These are phyloP conservation scores for Cerastis rubricosa DNA, from an alignment of 2,888 invertebrate genomes.

Conservation along the genomic window DNA sequence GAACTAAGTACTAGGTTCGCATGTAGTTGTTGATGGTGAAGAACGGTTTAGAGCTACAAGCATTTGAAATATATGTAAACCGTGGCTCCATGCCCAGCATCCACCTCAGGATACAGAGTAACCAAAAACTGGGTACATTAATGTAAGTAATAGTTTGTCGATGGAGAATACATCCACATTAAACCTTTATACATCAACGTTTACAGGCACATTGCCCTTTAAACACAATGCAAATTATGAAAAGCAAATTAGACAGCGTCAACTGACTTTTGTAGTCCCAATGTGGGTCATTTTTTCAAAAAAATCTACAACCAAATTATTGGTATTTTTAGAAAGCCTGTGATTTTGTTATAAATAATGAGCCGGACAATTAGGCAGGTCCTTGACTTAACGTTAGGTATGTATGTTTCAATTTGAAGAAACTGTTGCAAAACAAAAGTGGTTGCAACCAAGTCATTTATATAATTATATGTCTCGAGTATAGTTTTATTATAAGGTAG, in stretches of 20 bases:
- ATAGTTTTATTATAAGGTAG: conserved; percentile 34
- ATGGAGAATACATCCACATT: conserved; percentile 9
- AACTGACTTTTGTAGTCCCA: conserved; percentile 4
- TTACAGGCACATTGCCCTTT: background rate
- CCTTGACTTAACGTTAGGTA: conserved; percentile 82
- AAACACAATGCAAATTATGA: background rate
- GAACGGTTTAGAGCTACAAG: no score
- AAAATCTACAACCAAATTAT: conserved; percentile 38
- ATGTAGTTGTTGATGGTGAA: no score
- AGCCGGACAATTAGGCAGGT: conserved; percentile 74
- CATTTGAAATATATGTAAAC: no score
- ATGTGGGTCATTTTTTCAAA: background rate
- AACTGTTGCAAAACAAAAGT: conserved; percentile 84
- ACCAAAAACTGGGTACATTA: no score
- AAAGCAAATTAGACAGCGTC: conserved; percentile 19
- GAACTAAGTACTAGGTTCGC: no score
- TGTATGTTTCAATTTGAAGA: conserved; percentile 66
- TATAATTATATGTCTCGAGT: background rate
- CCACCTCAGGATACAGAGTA: no score
- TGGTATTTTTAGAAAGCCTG: conserved; percentile 13
- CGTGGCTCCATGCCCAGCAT: no score
- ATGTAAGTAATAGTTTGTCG: background rate
- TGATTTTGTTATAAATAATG: conserved; percentile 71
- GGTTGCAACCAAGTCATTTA: conserved; percentile 46
- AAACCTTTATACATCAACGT: background rate